Percentiles rank a stretch among this genome's conserved stretches.
Conservation (phyloP, 2,113 vertebrate species). For the Marmota flaviventris region DNA sequence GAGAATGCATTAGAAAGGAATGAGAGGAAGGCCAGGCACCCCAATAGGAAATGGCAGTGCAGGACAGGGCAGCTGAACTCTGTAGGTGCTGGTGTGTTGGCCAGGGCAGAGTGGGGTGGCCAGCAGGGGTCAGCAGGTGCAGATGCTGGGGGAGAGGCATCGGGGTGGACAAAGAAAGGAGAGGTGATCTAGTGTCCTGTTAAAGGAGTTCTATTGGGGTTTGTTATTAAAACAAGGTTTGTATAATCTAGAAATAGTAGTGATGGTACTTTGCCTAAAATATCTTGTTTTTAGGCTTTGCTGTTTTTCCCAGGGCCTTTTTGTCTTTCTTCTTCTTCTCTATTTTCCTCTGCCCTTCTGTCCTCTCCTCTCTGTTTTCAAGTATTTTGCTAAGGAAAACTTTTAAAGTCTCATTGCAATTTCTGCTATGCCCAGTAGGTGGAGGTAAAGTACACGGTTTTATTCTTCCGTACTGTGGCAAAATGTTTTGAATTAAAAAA, state of each 20-base stretch:
- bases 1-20: background rate
- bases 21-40: accelerated
- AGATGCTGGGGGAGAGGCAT: background rate
- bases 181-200: background rate
- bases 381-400: background rate
- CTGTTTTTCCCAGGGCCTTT: accelerated
- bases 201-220: background rate
- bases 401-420: background rate
- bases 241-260: background rate
- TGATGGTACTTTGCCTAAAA: background rate
- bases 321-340: background rate
- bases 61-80: accelerated
- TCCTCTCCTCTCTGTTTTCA: background rate
- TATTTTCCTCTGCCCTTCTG: background rate
- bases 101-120: accelerated
- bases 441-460: slow-evolving; percentile 13
- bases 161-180: background rate
- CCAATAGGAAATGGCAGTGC: accelerated
- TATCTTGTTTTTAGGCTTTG: background rate
- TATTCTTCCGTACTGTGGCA: accelerated
- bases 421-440: background rate
- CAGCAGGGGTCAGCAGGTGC: accelerated
- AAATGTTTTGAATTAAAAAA: background rate
- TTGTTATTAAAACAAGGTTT: background rate
- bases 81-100: too few species aligned